Evolutionary conservation across 2,797 vertebrate genomes (phyloP).

Genomic region (Fundulus diaphanus): DNA sequence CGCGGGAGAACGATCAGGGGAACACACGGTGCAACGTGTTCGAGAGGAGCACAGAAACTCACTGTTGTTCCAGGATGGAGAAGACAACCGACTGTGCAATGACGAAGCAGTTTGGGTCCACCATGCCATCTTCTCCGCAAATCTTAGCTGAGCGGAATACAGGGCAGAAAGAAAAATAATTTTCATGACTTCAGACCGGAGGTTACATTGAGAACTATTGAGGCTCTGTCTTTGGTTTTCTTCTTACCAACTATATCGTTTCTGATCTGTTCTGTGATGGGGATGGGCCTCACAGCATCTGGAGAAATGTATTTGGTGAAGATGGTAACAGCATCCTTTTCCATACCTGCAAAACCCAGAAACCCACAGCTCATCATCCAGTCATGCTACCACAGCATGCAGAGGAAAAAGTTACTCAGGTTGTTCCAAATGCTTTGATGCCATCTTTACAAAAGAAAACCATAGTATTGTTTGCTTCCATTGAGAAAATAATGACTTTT

Average conservation of each 20-base stretch:
- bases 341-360: constrained; percentile 86
- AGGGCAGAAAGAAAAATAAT: not conserved
- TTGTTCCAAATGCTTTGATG: not conserved
- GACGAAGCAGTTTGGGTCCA: constrained; percentile 98
- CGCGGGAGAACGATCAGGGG: constrained; percentile 5
- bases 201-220: too few relatives aligned
- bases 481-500: too few relatives aligned
- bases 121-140: constrained; percentile 97
- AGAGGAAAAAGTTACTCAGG: not conserved
- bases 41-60: constrained; percentile 72
- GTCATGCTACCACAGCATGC: not conserved
- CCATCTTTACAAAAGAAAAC: too few relatives aligned
- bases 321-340: constrained; percentile 95
- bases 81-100: constrained; percentile 91
- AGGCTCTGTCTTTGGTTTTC: not conserved
- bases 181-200: not conserved
- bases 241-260: constrained; percentile 96
- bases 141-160: constrained; percentile 88
- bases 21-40: constrained; percentile 12
- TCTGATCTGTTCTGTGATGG: constrained; percentile 94
- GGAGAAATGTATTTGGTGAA: constrained; percentile 99
- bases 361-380: not conserved
- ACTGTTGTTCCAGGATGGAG: constrained; percentile 94
- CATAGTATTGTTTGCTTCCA: too few relatives aligned
- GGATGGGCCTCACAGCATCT: constrained; percentile 94